Base-by-base conservation (phyloP, 2,113 vertebrate genomes). In the Sterrhoptilus dennistouni region DNA sequence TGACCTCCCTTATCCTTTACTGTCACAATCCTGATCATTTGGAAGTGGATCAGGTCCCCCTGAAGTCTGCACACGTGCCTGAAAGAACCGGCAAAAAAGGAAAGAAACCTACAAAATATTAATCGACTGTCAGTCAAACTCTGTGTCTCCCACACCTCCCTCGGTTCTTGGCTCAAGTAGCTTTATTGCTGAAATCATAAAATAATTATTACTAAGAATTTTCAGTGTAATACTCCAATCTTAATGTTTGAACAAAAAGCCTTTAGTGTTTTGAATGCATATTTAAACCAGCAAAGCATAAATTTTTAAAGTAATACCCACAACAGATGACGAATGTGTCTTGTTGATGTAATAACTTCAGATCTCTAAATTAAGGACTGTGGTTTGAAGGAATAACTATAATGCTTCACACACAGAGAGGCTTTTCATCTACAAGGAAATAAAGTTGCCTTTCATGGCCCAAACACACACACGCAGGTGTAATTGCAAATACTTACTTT, bases 261-360 rank as follows among this genome's bases (percentile, higher is more conserved):
- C 47, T 88, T 88, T 89, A 93, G 64, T 93, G 83, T 81, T 92
- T 68, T 75, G 64, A 96, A 93, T 88, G 59, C 83, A 77, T 89
- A 94, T 93, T 96, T 97, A 89, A 95, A 94, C 52, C 18, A 78
- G 69, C 49, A 71, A 83, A 56, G 53, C 92, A 94, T 92, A 86
- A 81, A 78, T 96, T 94, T 93, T 96, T 83, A 16, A 97, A 90
- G 56, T 22, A 95, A 89, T 96, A 92, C n/a, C 56, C 85, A 75
- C 72, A 84, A 77, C 2, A 7, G n/a, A 90, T 84, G 68, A 96
- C 71, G 87, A 96, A 97, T 50, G 8, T 35, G 38, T 59, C 71
- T 81, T 80, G 11, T 78, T 92, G 76, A 49, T 86, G 72, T 53
- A 95, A 93, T 92, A 95, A 92, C 64, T 92, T 78, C 64, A 92